phyloP scores from a whole-genome alignment of 2,888 invertebrate species.

The Bedellia somnulentella region DNA sequence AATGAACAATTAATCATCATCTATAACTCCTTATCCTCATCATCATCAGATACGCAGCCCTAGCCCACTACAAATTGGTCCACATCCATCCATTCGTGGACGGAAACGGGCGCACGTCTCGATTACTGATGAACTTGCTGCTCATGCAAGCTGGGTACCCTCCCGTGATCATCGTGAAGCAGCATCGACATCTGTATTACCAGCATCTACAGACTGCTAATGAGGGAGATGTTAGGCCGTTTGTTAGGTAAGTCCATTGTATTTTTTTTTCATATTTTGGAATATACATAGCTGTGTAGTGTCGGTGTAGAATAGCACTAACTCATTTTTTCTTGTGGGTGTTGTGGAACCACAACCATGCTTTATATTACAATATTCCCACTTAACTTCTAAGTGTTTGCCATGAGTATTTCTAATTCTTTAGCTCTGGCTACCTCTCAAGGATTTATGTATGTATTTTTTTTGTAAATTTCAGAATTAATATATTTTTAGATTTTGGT shows the following conservation, averaged over 20 bases:
- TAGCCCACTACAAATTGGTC: constrained; percentile 96
- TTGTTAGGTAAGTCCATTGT: constrained; percentile 62
- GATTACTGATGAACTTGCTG: constrained; percentile 94
- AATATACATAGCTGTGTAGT: neutral
- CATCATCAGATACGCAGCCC: constrained; percentile 77
- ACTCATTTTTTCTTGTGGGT: too few relatives aligned
- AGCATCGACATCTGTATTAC: constrained; percentile 83
- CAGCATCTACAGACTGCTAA: constrained; percentile 89
- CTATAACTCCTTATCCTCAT: too few relatives aligned
- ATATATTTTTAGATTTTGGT: too few relatives aligned
- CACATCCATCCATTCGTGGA: constrained; percentile 97
- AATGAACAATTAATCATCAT: too few relatives aligned
- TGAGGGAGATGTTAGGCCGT: constrained; percentile 92
- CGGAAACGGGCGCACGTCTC: constrained; percentile 94
- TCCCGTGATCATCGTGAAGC: constrained; percentile 91
- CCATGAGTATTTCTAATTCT: too few relatives aligned
- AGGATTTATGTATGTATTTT: too few relatives aligned
- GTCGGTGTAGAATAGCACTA: too few relatives aligned
- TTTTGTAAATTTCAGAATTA: too few relatives aligned
- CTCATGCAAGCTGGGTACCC: constrained; percentile 95
- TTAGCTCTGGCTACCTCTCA: too few relatives aligned
- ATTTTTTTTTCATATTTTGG: neutral
- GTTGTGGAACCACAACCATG: neutral
- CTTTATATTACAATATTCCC: neutral
- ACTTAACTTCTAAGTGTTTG: too few relatives aligned